These are phyloP conservation scores for Orbicella faveolata DNA, from an alignment of 64 coral and sea anemone genomes.

Conservation along the genomic window DNA sequence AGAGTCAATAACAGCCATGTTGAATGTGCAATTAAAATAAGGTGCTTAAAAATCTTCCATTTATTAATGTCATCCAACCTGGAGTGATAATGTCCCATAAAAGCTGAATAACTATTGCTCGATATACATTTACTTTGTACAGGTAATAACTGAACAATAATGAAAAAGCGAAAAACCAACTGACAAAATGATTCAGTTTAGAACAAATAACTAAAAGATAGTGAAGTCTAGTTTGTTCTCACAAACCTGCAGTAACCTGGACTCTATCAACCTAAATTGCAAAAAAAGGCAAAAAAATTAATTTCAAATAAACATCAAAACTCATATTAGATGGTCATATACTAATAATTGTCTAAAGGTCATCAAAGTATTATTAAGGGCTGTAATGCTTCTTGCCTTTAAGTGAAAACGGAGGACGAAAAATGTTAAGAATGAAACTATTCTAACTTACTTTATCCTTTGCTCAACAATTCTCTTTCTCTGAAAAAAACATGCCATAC, in stretches of 20 bases:
- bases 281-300: not conserved
- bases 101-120: too few species aligned
- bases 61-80: too few species aligned
- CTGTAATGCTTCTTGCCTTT: too few species aligned
- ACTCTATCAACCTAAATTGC: constrained; percentile 60
- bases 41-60: too few species aligned
- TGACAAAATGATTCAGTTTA: not conserved
- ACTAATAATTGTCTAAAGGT: not conserved
- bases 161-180: not conserved
- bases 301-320: not conserved
- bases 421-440: not conserved
- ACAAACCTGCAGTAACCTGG: constrained; percentile 81
- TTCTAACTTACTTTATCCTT: constrained; percentile 68
- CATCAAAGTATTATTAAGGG: too few species aligned
- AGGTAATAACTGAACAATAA: too few species aligned
- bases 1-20: too few species aligned
- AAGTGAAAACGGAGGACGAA: not conserved
- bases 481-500: constrained; percentile 24
- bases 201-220: not conserved
- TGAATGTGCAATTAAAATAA: too few species aligned
- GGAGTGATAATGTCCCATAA: too few species aligned
- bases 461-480: constrained; percentile 88
- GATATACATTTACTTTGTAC: too few species aligned
- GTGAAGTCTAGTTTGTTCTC: not conserved
- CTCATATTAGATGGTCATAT: too few species aligned